These are phyloP conservation scores for Ceraclea dissimilis DNA, from an alignment of 2,888 invertebrate genomes.

Conservation along the genomic window DNA sequence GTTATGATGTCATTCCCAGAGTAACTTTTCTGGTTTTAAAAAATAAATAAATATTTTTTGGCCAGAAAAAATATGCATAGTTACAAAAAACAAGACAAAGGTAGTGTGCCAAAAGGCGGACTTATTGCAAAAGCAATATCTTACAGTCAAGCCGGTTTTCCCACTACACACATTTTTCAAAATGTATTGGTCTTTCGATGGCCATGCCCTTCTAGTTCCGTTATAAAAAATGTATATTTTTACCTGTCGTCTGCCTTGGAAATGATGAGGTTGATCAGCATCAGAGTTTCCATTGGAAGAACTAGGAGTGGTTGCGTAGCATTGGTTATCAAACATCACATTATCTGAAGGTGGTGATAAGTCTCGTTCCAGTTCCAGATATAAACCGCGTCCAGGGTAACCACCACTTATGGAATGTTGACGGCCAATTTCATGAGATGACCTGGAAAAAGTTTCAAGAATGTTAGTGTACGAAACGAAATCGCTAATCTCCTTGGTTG, in stretches of 20 bases:
- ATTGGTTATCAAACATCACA: conserved; percentile 91
- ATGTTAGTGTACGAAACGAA: background rate
- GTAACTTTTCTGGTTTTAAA: no score
- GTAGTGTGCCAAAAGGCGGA: no score
- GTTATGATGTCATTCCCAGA: no score
- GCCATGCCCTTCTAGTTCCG: no score
- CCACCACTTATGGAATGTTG: conserved; percentile 37
- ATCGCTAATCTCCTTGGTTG: no score
- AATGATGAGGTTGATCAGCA: conserved; percentile 65
- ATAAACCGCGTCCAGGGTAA: conserved; percentile 65
- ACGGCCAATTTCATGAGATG: conserved; percentile 64
- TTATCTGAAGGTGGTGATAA: conserved; percentile 86
- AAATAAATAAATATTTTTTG: no score
- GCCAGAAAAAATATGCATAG: no score
- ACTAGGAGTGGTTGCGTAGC: conserved; percentile 90
- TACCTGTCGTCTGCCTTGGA: conserved; percentile 46
- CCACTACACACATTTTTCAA: no score
- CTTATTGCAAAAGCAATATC: no score
- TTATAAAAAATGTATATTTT: background rate
- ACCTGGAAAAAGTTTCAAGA: conserved; percentile 39
- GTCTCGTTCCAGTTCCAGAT: conserved; percentile 72
- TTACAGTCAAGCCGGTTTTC: no score
- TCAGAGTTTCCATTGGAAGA: conserved; percentile 90
- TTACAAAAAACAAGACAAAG: no score
- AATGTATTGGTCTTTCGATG: no score